Evolutionary conservation across 1,140 invertebrate genomes (phyloP), one percentile per base, ranked within the genome.

Genomic region (Gerris buenoi): DNA sequence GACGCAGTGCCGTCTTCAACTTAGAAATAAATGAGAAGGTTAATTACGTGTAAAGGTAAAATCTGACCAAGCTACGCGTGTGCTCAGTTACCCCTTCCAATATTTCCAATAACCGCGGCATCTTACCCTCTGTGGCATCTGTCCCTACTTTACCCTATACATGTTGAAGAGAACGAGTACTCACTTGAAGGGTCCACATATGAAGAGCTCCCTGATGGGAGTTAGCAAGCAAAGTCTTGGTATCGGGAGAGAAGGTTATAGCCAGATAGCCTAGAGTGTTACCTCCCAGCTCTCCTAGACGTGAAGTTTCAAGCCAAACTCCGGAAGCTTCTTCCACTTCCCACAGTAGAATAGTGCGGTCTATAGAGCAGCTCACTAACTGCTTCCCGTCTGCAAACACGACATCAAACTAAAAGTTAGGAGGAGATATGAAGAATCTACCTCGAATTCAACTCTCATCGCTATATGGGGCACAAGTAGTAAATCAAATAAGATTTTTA

Each of bases 321-420:
- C 76, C 77, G 27, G 72, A 71, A 14, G 75, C 73, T 46, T 78
- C 74, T 68, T 85, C 81, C 5, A 83, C 84, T 69, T 87, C 82
- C 96, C 96, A 99, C 28, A 98, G 80, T 23, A 98, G 90, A 73
- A 97, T 84, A 0, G 91, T 91, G 77, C 97, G 97, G 77, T 98
- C 96, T 73, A 97, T 85, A 0, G 93, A 97, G 25, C 89, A 86
- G 25, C 25, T 61, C 3, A 61, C 25, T 61, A 61, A 61, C n/a
- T 22, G 25, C n/a, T 61, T 22, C 3, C 25, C 25, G 10, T 61
- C 25, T 61, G 10, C 3, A 56, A 56, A 13, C 13, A 56, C 13
- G 46, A 56, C 46, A 56, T 56, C 13, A 14, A 13, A 13, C n/a
- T 56, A 14, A 14, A n/a, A 13, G n/a, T 56, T 56, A 62, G 2